A percentile compares a stretch with the other conserved stretches of the same genome.
Conservation (phyloP, 1,140 invertebrate species). For the Caenorhabditis tropicalis region DNA sequence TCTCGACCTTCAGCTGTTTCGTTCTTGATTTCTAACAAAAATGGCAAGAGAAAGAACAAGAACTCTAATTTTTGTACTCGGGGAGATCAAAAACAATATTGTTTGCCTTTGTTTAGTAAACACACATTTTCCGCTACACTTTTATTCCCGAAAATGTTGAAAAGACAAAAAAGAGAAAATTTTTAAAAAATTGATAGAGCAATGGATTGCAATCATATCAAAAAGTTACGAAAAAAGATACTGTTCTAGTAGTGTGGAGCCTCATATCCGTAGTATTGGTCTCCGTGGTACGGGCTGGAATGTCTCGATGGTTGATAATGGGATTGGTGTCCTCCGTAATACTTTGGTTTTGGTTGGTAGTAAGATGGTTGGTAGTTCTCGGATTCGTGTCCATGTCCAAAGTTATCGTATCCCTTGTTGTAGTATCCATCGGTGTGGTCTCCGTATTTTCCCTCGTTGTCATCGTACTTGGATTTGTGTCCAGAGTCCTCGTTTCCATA, state of each 20-base stretch:
- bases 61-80: too few species aligned
- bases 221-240: neutral
- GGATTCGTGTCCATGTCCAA: conserved; percentile 49
- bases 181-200: neutral
- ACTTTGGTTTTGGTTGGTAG: conserved; percentile 45
- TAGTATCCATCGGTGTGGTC: conserved; percentile 48
- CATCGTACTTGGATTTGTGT: conserved; percentile 41
- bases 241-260: conserved; percentile 18
- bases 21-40: too few species aligned
- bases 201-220: neutral
- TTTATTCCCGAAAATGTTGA: conserved; percentile 24
- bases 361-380: conserved; percentile 38
- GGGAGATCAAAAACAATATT: too few species aligned
- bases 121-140: conserved; percentile 5
- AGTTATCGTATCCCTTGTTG: conserved; percentile 53
- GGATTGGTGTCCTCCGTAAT: conserved; percentile 44
- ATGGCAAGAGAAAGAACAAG: too few species aligned
- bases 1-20: too few species aligned
- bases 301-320: conserved; percentile 48
- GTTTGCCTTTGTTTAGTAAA: neutral
- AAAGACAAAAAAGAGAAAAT: conserved; percentile 1
- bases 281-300: conserved; percentile 28
- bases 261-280: conserved; percentile 36
- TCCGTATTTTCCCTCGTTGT: conserved; percentile 49
- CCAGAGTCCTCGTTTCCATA: conserved; percentile 46